Evolutionary conservation across 2,888 invertebrate genomes (phyloP), one percentile per base, ranked within the genome.

Genomic region (Willowsia nigromaculata): DNA sequence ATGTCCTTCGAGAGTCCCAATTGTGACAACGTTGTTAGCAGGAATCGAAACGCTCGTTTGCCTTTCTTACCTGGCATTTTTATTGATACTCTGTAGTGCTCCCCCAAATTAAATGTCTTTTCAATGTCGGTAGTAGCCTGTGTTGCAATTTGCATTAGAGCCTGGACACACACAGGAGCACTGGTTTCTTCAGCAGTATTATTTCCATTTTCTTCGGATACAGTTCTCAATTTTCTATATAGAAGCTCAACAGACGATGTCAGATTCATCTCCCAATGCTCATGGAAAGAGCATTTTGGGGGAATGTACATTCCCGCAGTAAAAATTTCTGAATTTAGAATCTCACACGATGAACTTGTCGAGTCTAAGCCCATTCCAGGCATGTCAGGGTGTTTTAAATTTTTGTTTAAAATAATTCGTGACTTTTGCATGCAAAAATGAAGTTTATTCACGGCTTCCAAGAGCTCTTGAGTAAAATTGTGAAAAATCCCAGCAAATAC

Each of bases 391-490:
- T 85, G 65, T 27, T 50, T 85, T 30, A 85, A 25, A 25, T 78
- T 85, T 37, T 78, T 56, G 9, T 9, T 76, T 30, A 85, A 9
- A 0, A 85, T 27, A 13, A 40, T 11, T 6, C 27, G 15, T 2
- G 65, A 33, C 40, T 85, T 85, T 47, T 78, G 78, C 50, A 85
- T 78, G 40, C 78, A 78, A 78, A 85, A 85, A 3, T 85, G 78
- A 18, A 85, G 27, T 18, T 85, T 85, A 37, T 18, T 65, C 22
- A 85, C 43, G 2, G 65, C 65, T 15, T 62, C 78, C 0, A 62
- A 65, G 2, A 85, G 65, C 25, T 85, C 85, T 50, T 33, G 78
- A 25, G 15, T 22, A n/a, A 85, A 65, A 33, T 47, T 56, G 0
- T 53, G 78, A 25, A 78, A 50, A 15, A 85, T 37, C 15, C 85